Evolutionary conservation across 1,140 invertebrate genomes (phyloP), one percentile per base, ranked within the genome.

Genomic region (Drosophila takahashii): DNA sequence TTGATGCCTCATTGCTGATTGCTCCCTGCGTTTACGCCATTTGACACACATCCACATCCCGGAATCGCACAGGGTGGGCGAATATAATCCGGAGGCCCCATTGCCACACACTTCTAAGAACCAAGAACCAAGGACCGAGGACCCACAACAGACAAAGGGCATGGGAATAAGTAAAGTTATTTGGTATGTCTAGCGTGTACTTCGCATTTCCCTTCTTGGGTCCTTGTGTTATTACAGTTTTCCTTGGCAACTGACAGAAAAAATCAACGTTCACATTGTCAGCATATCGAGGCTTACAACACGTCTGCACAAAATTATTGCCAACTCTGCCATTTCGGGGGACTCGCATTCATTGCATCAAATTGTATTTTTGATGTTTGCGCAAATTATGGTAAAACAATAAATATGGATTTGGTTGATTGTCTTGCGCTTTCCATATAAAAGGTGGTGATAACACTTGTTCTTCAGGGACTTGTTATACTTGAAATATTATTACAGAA

Each of bases 1-100:
- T 86, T 86, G 83, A 87, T 86, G 83, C 83, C 75, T 76, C 83
- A 79, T 87, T 77, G 83, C 83, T 81, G 83, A 86, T 86, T 86
- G 83, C 81, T 86, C 85, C 22, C 22, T 78, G 78, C 83, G 78
- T 69, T 86, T 81, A 67, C 69, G 65, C 81, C 81, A 86, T 86
- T 86, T 86, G 83, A 86, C 70, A 79, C 83, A 87, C 81, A 70
- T 78, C 58, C 64, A n/a, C 10, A 74, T 72, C 59, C 64, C n/a
- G 10, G 29, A 47, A 29, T 47, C 26, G 27, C 45, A n/a, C 7
- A 13, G 45, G 26, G 0, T 48, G 45, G 1, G 45, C 8, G 9
- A 18, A 16, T 10, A 10, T 50, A 50, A 16, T 56, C 53, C 37
- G 26, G 26, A 16, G 36, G 4, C 11, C 29, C 34, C 13, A 50